phyloP scores from a whole-genome alignment of 2,888 invertebrate species.

The Aspidiotus rigidus region DNA sequence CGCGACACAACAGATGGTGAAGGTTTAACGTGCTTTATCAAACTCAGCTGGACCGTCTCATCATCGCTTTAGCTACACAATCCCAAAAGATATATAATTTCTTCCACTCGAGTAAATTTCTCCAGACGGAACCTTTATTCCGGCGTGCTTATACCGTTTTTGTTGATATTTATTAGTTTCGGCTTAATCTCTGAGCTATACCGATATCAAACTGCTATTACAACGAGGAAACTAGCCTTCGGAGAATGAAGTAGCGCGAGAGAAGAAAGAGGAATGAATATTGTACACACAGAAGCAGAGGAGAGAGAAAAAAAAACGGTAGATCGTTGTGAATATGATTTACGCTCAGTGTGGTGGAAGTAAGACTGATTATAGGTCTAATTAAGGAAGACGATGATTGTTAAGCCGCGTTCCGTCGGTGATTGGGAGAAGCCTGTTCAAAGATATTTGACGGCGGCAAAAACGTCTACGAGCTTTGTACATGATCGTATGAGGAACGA shows the following conservation, averaged over 20 bases:
- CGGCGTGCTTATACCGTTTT: background rate
- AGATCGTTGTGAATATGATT: constrained; percentile 5
- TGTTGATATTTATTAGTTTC: constrained; percentile 24
- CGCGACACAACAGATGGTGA: constrained; percentile 18
- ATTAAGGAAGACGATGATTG: background rate
- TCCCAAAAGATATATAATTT: constrained; percentile 31
- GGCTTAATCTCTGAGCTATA: constrained; percentile 22
- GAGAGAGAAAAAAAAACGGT: background rate
- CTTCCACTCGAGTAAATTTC: constrained; percentile 29
- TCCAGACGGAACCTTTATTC: constrained; percentile 25
- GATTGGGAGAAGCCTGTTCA: no score
- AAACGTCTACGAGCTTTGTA: no score
- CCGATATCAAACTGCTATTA: constrained; percentile 29
- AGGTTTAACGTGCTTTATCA: constrained; percentile 14
- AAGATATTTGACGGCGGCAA: no score
- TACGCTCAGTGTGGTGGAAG: constrained; percentile 9
- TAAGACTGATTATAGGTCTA: background rate
- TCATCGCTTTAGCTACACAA: constrained; percentile 31
- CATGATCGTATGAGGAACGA: no score
- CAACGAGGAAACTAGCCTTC: background rate
- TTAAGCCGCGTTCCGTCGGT: no score
- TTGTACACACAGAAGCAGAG: background rate
- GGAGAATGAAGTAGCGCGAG: background rate
- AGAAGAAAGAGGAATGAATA: constrained; percentile 2
- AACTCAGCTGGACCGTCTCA: constrained; percentile 32